Conservation (phyloP, 2,797 vertebrate species). For the Rhinophrynus dorsalis region DNA sequence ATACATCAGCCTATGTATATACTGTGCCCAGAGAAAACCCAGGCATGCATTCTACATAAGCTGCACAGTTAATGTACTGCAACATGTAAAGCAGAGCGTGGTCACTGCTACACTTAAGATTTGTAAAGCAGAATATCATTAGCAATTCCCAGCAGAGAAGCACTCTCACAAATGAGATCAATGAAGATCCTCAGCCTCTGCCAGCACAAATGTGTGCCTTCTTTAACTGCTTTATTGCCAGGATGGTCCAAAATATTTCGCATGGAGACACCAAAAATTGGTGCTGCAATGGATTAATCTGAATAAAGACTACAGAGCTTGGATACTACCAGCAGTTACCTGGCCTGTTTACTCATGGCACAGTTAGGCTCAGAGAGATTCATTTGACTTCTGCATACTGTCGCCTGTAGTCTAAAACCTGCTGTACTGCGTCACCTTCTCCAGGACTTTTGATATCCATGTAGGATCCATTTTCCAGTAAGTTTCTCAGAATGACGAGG, state of each 20-base stretch:
- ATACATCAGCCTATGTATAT: too few species aligned
- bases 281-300: neutral
- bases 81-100: slow-evolving; percentile 80
- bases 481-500: neutral
- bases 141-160: slow-evolving; percentile 44
- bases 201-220: neutral
- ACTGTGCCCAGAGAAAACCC: too few species aligned
- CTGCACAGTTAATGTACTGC: too few species aligned
- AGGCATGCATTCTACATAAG: too few species aligned
- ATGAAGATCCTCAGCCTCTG: neutral
- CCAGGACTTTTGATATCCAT: slow-evolving; percentile 53
- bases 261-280: neutral
- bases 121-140: slow-evolving; percentile 68
- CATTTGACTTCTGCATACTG: slow-evolving; percentile 15
- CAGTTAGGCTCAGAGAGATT: slow-evolving; percentile 10
- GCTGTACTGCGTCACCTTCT: slow-evolving; percentile 56
- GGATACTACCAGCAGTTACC: slow-evolving; percentile 3
- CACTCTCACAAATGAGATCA: slow-evolving; percentile 21
- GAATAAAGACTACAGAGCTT: neutral
- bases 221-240: slow-evolving; percentile 20
- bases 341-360: neutral
- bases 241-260: neutral
- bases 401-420: slow-evolving; percentile 25
- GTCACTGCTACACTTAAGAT: slow-evolving; percentile 71
- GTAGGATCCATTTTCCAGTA: slow-evolving; percentile 63